These are phyloP conservation scores for Podarcis cretensis DNA, from an alignment of 2,113 vertebrate species.

Conservation along the genomic window DNA sequence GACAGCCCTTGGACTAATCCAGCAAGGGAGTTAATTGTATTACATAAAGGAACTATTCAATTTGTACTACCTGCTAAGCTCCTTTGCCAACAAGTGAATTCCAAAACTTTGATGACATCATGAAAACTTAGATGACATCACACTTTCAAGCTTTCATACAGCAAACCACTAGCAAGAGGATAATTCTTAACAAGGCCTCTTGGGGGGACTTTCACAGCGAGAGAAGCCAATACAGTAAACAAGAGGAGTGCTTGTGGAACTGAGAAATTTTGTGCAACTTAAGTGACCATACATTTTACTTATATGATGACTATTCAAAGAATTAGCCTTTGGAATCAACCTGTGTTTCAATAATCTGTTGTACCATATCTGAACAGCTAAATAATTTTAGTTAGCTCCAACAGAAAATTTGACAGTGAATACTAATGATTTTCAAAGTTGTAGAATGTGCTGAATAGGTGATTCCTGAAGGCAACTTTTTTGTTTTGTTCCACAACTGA, in stretches of 20 bases:
- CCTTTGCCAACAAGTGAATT: background rate
- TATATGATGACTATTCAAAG: rapidly evolving
- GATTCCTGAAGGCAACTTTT: background rate
- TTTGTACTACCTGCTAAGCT: background rate
- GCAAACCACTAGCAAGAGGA: background rate
- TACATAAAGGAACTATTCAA: background rate
- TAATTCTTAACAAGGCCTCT: background rate
- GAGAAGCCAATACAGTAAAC: background rate
- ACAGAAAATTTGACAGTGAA: too few relatives aligned
- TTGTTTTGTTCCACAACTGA: background rate
- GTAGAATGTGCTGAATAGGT: background rate
- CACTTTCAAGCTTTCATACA: background rate
- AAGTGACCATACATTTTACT: rapidly evolving
- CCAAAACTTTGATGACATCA: background rate
- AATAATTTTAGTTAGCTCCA: background rate
- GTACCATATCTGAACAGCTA: background rate
- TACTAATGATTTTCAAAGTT: background rate
- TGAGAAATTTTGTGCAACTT: rapidly evolving
- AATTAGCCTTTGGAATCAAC: background rate
- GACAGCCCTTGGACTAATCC: background rate
- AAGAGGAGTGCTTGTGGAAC: background rate
- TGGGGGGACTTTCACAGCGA: background rate
- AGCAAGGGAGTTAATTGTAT: background rate
- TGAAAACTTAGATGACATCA: background rate
- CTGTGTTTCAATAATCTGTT: rapidly evolving